Conservation (phyloP, 2,888 invertebrate genomes). For the Hypsopygia costalis region DNA sequence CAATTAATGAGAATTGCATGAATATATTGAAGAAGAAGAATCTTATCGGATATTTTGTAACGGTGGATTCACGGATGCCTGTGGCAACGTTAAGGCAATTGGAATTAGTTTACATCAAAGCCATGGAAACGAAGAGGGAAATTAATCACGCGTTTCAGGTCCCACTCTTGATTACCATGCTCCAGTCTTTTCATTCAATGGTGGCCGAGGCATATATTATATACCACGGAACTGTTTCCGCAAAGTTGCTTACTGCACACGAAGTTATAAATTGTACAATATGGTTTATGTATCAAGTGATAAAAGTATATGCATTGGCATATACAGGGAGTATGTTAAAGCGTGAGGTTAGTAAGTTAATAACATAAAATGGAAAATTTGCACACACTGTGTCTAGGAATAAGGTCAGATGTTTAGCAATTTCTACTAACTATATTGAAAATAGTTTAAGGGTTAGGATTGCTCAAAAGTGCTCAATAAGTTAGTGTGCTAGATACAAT, state of each 20-base stretch:
- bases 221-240: conserved; percentile 46
- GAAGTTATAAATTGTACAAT: conserved; percentile 48
- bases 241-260: conserved; percentile 34
- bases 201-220: conserved; percentile 59
- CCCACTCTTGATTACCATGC: conserved; percentile 41
- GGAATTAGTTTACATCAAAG: conserved; percentile 44
- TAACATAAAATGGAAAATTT: background rate
- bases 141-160: conserved; percentile 54
- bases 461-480: too few relatives aligned
- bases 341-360: conserved; percentile 35
- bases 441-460: too few relatives aligned
- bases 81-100: conserved; percentile 36
- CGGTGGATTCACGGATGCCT: conserved; percentile 25
- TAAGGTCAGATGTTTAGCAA: too few relatives aligned
- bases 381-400: too few relatives aligned
- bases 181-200: conserved; percentile 60
- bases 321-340: conserved; percentile 47
- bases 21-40: conserved; percentile 21
- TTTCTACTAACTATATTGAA: too few relatives aligned
- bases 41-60: conserved; percentile 23
- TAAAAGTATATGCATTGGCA: conserved; percentile 50
- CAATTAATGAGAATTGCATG: conserved; percentile 34
- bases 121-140: conserved; percentile 39
- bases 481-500: too few relatives aligned
- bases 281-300: conserved; percentile 57